Evolutionary conservation across 2,888 invertebrate genomes (phyloP), one percentile per base, ranked within the genome.

Genomic region (Heliconius ismenius): DNA sequence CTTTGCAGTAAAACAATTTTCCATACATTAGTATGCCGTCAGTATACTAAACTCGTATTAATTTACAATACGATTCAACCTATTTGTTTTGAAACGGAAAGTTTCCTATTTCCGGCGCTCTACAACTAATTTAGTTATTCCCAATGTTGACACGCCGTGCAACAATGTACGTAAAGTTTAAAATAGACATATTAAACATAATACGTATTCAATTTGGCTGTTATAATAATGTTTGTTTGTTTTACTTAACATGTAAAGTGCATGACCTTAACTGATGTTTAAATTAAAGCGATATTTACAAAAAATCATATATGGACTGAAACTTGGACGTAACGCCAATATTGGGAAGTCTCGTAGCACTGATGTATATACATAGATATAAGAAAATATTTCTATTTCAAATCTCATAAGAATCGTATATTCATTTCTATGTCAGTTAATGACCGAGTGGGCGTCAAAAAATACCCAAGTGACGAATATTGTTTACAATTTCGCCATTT

Each of bases 391-490:
- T 39, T 43, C 43, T 43, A 43, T 43, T 43, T 43, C 18, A 43
- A 43, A 43, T 43, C 43, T 43, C 18, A 43, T 43, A 18, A 43
- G 43, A 43, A 43, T 6, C 43, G 73, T 24, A 15, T 13, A 76
- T 76, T 65, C 36, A 72, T 70, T 74, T 67, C 65, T 39, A 76
- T 74, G 43, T 68, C 63, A 79, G 78, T 78, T 78, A 76, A 75
- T 58, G 54, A 78, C 68, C 43, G 64, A 32, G 83, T 83, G 82
- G 83, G 81, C 81, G 83, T 77, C 73, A 80, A 81, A 82, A 81
- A 74, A 67, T 67, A 67, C 39, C 76, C 76, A 74, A 78, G 79
- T 81, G 81, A 79, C 79, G 79, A 81, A 82, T 80, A 78, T 76
- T 78, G 32, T 80, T 80, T 77, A 79, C 76, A 80, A 81, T 81